Evolutionary conservation across 2,113 vertebrate species (phyloP).

Genomic region (Pedionomus torquatus): DNA sequence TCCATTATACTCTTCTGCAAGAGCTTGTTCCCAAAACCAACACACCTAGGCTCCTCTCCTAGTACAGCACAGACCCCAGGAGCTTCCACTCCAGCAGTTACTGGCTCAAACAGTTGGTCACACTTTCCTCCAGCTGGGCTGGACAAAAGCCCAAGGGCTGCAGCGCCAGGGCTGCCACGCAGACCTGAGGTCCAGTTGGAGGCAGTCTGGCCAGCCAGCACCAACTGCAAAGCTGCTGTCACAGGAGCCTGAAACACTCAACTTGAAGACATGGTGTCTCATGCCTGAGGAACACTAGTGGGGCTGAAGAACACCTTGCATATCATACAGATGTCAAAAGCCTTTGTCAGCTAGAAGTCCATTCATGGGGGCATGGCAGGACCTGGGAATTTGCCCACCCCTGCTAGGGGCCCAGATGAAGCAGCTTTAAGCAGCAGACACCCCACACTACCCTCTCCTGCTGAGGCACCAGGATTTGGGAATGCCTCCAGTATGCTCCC

Average conservation of each 20-base stretch:
- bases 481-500: conserved; percentile 33
- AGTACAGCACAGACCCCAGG: background rate
- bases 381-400: background rate
- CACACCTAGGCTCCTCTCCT: background rate
- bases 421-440: background rate
- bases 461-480: background rate
- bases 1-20: background rate
- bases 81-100: background rate
- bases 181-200: background rate
- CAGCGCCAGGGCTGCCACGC: background rate
- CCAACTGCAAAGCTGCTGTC: background rate
- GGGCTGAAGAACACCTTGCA: background rate
- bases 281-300: background rate
- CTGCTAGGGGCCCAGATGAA: background rate
- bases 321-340: background rate
- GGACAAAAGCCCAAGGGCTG: background rate
- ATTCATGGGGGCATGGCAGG: background rate
- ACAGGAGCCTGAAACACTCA: background rate
- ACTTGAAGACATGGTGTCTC: background rate
- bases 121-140: background rate
- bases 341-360: background rate
- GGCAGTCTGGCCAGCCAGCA: background rate
- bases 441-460: conserved; percentile 62
- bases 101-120: background rate
- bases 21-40: background rate